phyloP scores from a whole-genome alignment of 2,113 vertebrate genomes.

The Coreoperca whiteheadi region DNA sequence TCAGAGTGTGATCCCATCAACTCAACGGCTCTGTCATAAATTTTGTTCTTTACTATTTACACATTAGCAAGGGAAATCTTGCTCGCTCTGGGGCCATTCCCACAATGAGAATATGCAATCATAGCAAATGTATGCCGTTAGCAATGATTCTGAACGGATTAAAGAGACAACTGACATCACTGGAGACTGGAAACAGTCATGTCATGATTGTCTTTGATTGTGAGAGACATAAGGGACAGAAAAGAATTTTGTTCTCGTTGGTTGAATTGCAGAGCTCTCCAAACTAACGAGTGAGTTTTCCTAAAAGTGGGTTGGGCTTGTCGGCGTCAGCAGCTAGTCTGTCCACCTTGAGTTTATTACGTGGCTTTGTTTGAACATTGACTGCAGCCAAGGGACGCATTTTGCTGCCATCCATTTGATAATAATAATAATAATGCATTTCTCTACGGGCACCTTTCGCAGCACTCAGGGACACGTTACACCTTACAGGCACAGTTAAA shows the following conservation, averaged over 20 bases:
- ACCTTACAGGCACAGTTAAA: too few relatives aligned
- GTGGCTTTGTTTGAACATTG: not conserved
- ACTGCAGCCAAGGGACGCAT: not conserved
- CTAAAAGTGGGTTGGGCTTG: not conserved
- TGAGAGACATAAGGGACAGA: not conserved
- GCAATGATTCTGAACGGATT: conserved; percentile 1
- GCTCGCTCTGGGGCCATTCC: not conserved
- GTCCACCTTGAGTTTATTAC: not conserved
- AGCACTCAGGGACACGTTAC: too few relatives aligned
- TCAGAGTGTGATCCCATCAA: conserved; percentile 3
- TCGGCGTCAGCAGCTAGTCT: not conserved
- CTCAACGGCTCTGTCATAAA: not conserved
- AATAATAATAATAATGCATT: too few relatives aligned
- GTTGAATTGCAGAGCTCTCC: not conserved
- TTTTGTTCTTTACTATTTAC: not conserved
- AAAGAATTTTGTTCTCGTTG: not conserved
- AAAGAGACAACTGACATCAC: not conserved
- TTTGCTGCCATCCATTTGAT: not conserved
- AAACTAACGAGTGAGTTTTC: not conserved
- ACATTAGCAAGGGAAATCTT: conserved; percentile 5
- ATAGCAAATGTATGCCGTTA: conserved; percentile 10
- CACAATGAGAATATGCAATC: not conserved
- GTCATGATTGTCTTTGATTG: not conserved
- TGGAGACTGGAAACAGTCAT: not conserved
- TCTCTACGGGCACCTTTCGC: too few relatives aligned